A percentile compares a stretch with the other conserved stretches of the same genome.
These are phyloP conservation scores for Tenebrio molitor DNA, from an alignment of 1,140 invertebrate genomes.

Conservation along the genomic window DNA sequence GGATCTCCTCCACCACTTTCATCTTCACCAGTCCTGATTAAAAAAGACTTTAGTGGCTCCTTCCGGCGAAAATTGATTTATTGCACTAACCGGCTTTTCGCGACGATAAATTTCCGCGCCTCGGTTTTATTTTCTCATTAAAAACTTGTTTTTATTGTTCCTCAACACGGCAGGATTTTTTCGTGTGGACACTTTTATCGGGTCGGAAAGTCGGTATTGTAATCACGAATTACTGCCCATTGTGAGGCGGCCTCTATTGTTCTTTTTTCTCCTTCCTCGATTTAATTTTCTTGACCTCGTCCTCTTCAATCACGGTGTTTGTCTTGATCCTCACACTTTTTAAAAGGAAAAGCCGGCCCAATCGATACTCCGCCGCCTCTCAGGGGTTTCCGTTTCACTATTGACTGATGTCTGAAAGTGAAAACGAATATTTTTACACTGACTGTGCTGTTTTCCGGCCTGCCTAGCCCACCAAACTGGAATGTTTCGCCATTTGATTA, in stretches of 20 bases:
- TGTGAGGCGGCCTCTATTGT: background rate
- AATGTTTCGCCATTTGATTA: conserved; percentile 16
- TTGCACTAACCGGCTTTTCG: conserved; percentile 21
- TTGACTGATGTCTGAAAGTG: background rate
- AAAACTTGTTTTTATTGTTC: conserved; percentile 39
- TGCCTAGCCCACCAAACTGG: background rate
- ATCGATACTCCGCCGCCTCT: too few species aligned
- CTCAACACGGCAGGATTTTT: conserved; percentile 34
- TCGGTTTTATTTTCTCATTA: conserved; percentile 39
- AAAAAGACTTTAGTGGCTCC: conserved; percentile 2
- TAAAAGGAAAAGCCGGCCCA: background rate
- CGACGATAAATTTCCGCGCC: conserved; percentile 18
- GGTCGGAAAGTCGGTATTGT: conserved; percentile 14
- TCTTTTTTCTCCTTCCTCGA: conserved; percentile 4
- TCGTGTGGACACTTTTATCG: conserved; percentile 1
- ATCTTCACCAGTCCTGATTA: conserved; percentile 26
- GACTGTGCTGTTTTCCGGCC: background rate
- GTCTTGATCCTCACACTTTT: conserved; percentile 3
- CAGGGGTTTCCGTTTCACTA: background rate
- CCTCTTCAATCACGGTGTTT: conserved; percentile 6
- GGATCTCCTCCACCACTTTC: conserved; percentile 56
- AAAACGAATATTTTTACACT: conserved; percentile 2
- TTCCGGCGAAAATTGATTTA: conserved; percentile 10
- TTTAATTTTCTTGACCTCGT: background rate
- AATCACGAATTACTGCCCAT: conserved; percentile 29